Conservation (phyloP, 1,140 invertebrate species). For the Lepidurus apus region DNA sequence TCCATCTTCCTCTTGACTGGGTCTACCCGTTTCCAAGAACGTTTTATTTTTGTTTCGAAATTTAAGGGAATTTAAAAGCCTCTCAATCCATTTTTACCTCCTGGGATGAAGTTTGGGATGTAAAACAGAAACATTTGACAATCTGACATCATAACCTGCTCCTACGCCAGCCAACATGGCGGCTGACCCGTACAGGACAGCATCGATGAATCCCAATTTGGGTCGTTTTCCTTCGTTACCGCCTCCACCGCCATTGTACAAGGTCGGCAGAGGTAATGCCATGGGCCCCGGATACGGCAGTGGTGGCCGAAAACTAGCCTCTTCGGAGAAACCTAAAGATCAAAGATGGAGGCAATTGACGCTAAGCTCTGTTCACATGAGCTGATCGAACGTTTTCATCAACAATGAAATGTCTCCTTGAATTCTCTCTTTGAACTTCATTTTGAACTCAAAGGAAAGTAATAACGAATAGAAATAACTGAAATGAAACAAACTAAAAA, state of each 20-base stretch:
- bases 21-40: slow-evolving; percentile 1
- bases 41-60: neutral
- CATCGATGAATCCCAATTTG: slow-evolving; percentile 62
- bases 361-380: neutral
- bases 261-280: slow-evolving; percentile 9
- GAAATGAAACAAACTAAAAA: neutral
- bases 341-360: neutral
- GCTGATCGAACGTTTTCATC: too few relatives aligned
- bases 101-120: slow-evolving; percentile 68
- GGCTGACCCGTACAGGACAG: slow-evolving; percentile 82
- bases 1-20: slow-evolving; percentile 27
- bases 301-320: neutral
- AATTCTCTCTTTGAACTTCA: too few relatives aligned
- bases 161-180: slow-evolving; percentile 80
- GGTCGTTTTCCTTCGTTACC: slow-evolving; percentile 29
- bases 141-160: slow-evolving; percentile 81
- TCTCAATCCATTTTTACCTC: neutral
- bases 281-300: neutral
- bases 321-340: slow-evolving; percentile 1
- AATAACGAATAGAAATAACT: neutral
- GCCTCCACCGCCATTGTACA: slow-evolving; percentile 1
- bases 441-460: too few relatives aligned
- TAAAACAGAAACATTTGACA: slow-evolving; percentile 74
- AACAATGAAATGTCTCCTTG: too few relatives aligned
- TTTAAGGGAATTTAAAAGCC: neutral